Evolutionary conservation across 2,888 invertebrate species (phyloP), one percentile per base, ranked within the genome.

Genomic region (Temnothorax ravouxi): DNA sequence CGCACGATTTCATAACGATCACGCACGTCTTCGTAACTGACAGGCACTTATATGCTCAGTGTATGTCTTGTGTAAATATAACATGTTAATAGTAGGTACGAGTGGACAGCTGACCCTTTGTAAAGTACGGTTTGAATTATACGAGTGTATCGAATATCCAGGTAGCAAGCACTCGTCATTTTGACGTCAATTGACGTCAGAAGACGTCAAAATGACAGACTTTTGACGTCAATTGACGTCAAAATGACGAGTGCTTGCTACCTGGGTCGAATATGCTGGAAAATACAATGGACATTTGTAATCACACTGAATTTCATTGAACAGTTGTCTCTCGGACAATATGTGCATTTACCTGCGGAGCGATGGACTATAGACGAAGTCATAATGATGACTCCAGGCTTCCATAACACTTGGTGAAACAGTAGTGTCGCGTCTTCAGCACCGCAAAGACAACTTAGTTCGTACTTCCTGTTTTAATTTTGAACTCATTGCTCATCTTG

Each of bases 11-110:
- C n/a, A n/a, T 13, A 69, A n/a, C 29, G n/a, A 38, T 62, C 62
- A 38, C 34, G 15, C 18, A 13, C 6, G 11, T 69, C n/a, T n/a
- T 25, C n/a, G n/a, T 69, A n/a, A 69, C 50, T 69, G 69, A 69
- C n/a, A 8, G n/a, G 2, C 44, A 50, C 67, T 18, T 50, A 18
- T 50, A 18, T 3, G 13, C 25, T 50, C 34, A 69, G 18, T 50
- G 34, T 69, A 50, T 11, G 1, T 34, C n/a, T 50, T 18, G 25
- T n/a, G n/a, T 50, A 59, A 50, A n/a, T 11, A 3, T 34, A n/a
- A n/a, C 18, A 8, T 62, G n/a, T 29, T 59, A 9, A 38, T 62
- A 62, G 3, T 11, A 38, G n/a, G n/a, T 50, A 3, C 5, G 1
- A 69, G 13, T n/a, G 13, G 8, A 50, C 11, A 50, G 6, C 3